Conservation (phyloP, 2,113 vertebrate genomes). For the Aix galericulata region DNA sequence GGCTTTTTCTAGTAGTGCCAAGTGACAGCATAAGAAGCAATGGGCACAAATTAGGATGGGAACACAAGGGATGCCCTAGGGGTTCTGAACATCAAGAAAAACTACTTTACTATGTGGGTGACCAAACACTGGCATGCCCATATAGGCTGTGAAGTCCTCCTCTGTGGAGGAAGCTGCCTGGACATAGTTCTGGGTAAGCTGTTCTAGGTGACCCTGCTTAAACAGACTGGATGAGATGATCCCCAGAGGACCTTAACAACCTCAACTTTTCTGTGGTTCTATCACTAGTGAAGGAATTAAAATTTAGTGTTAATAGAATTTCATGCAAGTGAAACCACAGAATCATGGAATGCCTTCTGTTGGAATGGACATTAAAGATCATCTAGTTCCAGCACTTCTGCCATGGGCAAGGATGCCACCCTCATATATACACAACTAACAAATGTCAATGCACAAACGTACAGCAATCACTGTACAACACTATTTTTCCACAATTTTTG, state of each 20-base stretch:
- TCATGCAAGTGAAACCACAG: background rate
- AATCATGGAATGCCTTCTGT: no score
- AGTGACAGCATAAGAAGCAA: no score
- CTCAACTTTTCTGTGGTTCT: background rate
- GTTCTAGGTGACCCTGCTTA: background rate
- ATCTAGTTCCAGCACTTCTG: no score
- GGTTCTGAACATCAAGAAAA: background rate
- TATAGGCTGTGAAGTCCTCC: no score
- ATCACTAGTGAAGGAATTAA: background rate
- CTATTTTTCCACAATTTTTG: background rate
- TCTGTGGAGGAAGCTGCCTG: background rate
- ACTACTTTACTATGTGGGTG: background rate
- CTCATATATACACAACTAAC: background rate
- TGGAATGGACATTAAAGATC: no score
- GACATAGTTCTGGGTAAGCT: background rate
- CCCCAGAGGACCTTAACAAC: background rate
- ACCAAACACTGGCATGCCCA: no score
- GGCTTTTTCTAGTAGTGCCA: background rate
- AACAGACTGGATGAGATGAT: background rate
- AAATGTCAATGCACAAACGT: background rate
- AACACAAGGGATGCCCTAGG: no score
- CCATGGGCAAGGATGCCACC: no score
- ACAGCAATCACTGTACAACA: background rate
- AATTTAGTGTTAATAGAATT: background rate
- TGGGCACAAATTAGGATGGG: background rate